Conservation (phyloP, 2,888 invertebrate species). For the Crioceris asparagi region DNA sequence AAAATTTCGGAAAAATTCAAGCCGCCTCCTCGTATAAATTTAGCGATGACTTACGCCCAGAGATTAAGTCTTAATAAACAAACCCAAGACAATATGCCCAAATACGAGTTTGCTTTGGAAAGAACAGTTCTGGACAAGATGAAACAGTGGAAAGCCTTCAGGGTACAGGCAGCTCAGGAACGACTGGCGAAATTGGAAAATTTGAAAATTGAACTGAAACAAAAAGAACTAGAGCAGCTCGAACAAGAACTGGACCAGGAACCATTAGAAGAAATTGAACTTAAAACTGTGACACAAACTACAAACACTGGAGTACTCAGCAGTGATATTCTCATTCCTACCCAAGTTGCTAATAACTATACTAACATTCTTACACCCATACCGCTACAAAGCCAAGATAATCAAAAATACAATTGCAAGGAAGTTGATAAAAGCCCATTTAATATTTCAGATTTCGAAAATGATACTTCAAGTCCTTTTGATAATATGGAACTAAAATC, state of each 20-base stretch:
- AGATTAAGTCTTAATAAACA: constrained; percentile 43
- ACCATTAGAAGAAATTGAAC: constrained; percentile 16
- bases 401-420: constrained; percentile 18
- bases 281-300: constrained; percentile 16
- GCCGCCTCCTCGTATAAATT: constrained; percentile 59
- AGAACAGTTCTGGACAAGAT: constrained; percentile 60
- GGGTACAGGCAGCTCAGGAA: constrained; percentile 49
- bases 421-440: constrained; percentile 30
- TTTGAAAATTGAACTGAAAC: constrained; percentile 36
- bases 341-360: constrained; percentile 27
- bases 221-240: constrained; percentile 13
- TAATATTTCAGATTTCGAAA: constrained; percentile 75
- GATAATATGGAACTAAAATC: constrained; percentile 88
- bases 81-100: constrained; percentile 44
- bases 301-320: constrained; percentile 8
- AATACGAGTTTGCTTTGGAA: constrained; percentile 67
- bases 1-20: constrained; percentile 83
- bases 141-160: constrained; percentile 56
- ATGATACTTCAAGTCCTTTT: constrained; percentile 85
- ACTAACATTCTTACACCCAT: constrained; percentile 39
- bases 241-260: constrained; percentile 15
- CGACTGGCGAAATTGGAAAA: constrained; percentile 42
- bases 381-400: constrained; percentile 26
- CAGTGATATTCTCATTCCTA: constrained; percentile 27
- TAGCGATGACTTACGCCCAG: constrained; percentile 47